Percentiles rank a stretch among this genome's conserved stretches.
phyloP scores from a whole-genome alignment of 2,113 vertebrate genomes.

The Nansenia antarctica region DNA sequence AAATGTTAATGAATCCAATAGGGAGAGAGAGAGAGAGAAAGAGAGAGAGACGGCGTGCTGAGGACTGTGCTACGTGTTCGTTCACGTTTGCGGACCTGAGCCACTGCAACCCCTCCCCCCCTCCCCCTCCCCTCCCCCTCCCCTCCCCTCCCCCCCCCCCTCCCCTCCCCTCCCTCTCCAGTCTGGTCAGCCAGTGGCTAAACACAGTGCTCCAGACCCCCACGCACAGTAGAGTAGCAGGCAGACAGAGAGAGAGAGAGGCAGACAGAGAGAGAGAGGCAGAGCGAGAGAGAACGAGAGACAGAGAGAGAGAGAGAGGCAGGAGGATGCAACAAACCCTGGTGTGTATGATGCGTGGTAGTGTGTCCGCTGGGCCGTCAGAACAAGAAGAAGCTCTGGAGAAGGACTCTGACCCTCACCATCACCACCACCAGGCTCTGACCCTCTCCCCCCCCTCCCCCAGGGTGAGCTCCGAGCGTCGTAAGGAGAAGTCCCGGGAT shows the following conservation, averaged over 20 bases:
- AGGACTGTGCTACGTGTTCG: too few relatives aligned
- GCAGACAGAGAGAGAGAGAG: too few relatives aligned
- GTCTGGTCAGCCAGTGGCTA: constrained; percentile 8
- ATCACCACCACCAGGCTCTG: constrained; percentile 34
- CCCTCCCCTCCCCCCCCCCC: not conserved
- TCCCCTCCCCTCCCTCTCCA: not conserved
- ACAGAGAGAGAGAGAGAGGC: not conserved
- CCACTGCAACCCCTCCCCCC: constrained; percentile 9
- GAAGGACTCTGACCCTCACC: constrained; percentile 23
- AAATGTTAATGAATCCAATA: constrained; percentile 30
- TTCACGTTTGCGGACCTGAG: constrained; percentile 28
- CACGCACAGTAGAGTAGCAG: too few relatives aligned
- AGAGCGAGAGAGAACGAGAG: not conserved
- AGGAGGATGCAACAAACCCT: constrained; percentile 22
- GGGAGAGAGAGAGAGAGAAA: constrained; percentile 1
- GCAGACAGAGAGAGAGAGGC: too few relatives aligned
- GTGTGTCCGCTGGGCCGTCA: not conserved
- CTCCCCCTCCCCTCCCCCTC: not conserved
- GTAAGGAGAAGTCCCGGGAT: constrained; percentile 96
- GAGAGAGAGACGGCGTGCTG: not conserved
- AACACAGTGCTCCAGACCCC: too few relatives aligned
- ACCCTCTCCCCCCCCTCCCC: constrained; percentile 37
- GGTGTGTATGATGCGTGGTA: constrained; percentile 9
- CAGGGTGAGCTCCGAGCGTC: constrained; percentile 92
- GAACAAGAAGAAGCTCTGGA: too few relatives aligned